Percentiles rank a stretch among this genome's conserved stretches.
Evolutionary conservation across 2,113 vertebrate genomes (phyloP).

Genomic region (Oryzias curvinotus): DNA sequence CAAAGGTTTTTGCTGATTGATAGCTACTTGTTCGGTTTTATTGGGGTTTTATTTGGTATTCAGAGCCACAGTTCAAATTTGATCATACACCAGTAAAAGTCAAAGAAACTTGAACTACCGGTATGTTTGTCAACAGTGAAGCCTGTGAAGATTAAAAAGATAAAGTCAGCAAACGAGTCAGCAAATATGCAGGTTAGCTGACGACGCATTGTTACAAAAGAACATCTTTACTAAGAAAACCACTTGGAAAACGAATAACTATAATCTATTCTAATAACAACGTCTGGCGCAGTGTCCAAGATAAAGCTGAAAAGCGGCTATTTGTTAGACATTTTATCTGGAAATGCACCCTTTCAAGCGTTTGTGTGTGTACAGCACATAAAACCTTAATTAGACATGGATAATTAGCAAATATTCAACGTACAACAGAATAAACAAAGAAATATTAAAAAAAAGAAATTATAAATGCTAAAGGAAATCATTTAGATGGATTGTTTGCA

Average conservation of each 20-base stretch:
- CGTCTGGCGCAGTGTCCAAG: not conserved
- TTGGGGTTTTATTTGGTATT: too few species aligned
- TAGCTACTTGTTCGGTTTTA: too few species aligned
- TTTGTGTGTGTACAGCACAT: slow-evolving; percentile 34
- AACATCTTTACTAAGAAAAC: slow-evolving; percentile 21
- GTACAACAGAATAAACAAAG: slow-evolving; percentile 17
- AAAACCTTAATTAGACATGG: slow-evolving; percentile 18
- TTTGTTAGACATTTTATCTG: slow-evolving; percentile 26
- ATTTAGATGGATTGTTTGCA: slow-evolving; percentile 1
- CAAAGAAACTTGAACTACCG: not conserved
- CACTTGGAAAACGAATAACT: slow-evolving; percentile 1
- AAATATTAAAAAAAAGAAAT: not conserved
- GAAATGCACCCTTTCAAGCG: not conserved
- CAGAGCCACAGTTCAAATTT: too few species aligned
- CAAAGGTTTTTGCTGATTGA: too few species aligned
- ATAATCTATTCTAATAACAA: not conserved
- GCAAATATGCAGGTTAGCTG: too few species aligned
- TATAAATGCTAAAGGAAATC: not conserved
- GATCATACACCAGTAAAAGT: not conserved
- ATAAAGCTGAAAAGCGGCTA: slow-evolving; percentile 14
- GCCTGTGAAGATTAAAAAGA: not conserved
- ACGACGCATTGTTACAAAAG: too few species aligned
- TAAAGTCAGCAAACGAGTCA: too few species aligned
- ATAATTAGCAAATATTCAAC: slow-evolving; percentile 10
- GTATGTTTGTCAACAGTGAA: not conserved